Evolutionary conservation across 2,113 vertebrate species (phyloP).

Genomic region (Plectropomus leopardus): DNA sequence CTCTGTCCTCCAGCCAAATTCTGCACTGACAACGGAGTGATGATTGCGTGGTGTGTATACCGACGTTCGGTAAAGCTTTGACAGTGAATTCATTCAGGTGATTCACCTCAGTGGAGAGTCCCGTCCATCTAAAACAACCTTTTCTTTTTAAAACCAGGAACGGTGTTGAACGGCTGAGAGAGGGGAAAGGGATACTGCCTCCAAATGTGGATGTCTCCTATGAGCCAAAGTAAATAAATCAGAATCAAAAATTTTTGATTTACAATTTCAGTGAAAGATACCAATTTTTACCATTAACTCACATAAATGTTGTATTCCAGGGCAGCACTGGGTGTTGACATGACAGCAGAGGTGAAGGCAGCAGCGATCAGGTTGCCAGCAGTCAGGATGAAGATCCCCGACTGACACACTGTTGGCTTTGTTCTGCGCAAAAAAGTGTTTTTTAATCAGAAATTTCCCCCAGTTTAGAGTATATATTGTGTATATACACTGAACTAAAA

Average conservation of each 20-base stretch:
- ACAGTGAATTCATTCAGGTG: rapidly evolving
- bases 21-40: slow-evolving; percentile 96
- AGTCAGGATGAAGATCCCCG: slow-evolving; percentile 82
- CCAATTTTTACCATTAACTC: background rate
- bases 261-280: background rate
- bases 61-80: background rate
- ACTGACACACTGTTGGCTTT: slow-evolving; percentile 40
- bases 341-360: slow-evolving; percentile 90
- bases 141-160: slow-evolving; percentile 86
- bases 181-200: slow-evolving; percentile 88
- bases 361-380: slow-evolving; percentile 88
- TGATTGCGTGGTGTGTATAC: slow-evolving; percentile 93
- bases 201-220: slow-evolving; percentile 85
- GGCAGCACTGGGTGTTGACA: slow-evolving; percentile 91
- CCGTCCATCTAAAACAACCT: background rate
- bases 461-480: background rate
- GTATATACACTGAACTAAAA: no score
- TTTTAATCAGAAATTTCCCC: background rate
- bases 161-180: slow-evolving; percentile 91
- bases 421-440: background rate
- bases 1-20: slow-evolving; percentile 91
- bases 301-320: slow-evolving; percentile 70
- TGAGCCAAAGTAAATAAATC: slow-evolving; percentile 88
- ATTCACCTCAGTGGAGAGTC: background rate
- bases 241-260: background rate